Percentiles rank a stretch among this genome's conserved stretches.
Evolutionary conservation across 2,888 invertebrate genomes (phyloP).

Genomic region (Galerucella pusilla): DNA sequence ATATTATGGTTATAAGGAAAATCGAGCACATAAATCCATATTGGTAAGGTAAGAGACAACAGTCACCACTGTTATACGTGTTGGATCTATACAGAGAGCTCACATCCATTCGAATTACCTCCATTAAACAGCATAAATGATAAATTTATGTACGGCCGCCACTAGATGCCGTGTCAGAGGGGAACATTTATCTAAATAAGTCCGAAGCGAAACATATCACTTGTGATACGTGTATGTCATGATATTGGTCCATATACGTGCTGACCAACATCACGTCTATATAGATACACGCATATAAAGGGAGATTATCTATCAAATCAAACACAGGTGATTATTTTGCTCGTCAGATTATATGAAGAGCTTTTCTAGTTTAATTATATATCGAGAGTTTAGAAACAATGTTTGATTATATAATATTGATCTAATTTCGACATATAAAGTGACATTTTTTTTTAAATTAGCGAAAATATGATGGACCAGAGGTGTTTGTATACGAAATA

Average conservation of each 20-base stretch:
- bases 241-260: constrained; percentile 8
- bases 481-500: no score
- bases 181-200: constrained; percentile 35
- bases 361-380: not conserved
- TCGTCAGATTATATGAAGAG: not conserved
- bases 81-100: not conserved
- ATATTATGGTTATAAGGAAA: constrained; percentile 12
- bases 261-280: constrained; percentile 29
- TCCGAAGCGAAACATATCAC: constrained; percentile 19
- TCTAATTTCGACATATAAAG: no score
- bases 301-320: constrained; percentile 18
- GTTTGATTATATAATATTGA: no score
- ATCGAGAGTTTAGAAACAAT: not conserved
- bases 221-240: constrained; percentile 22
- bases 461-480: no score
- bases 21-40: constrained; percentile 11
- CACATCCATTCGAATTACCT: constrained; percentile 32
- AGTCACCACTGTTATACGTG: not conserved
- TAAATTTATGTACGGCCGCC: constrained; percentile 31
- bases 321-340: constrained; percentile 14
- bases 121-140: constrained; percentile 28
- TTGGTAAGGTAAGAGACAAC: constrained; percentile 16
- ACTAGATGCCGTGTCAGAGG: constrained; percentile 12
- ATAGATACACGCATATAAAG: constrained; percentile 12
- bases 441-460: no score